These are phyloP conservation scores for Thunnus maccoyii DNA, from an alignment of 2,113 vertebrate genomes.

Conservation along the genomic window DNA sequence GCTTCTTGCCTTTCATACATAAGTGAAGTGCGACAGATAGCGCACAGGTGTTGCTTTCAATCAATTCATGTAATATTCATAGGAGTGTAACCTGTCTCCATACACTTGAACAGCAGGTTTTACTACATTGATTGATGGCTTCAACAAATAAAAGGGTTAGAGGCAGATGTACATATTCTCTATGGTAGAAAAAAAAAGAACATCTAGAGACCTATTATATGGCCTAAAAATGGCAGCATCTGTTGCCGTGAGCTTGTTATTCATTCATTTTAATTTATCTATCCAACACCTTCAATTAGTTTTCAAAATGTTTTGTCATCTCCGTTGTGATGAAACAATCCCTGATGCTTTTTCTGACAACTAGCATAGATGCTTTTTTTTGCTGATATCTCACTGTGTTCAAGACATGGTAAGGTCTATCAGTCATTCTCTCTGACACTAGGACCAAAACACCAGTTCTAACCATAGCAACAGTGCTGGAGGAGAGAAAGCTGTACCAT, in stretches of 20 bases:
- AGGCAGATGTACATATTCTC: slow-evolving; percentile 25
- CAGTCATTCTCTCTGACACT: slow-evolving; percentile 33
- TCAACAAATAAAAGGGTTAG: slow-evolving; percentile 17
- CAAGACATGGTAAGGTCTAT: slow-evolving; percentile 26
- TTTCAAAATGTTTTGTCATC: slow-evolving; percentile 19
- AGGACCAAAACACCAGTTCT: slow-evolving; percentile 24
- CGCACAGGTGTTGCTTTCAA: slow-evolving; percentile 40
- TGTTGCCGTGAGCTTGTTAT: slow-evolving; percentile 35
- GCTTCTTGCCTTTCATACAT: background rate
- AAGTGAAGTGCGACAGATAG: slow-evolving; percentile 13
- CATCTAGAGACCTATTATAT: slow-evolving; percentile 10
- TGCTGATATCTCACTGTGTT: slow-evolving; percentile 26
- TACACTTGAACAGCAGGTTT: slow-evolving; percentile 27
- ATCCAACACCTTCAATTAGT: slow-evolving; percentile 37
- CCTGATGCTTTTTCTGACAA: slow-evolving; percentile 7
- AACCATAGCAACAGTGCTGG: slow-evolving; percentile 36
- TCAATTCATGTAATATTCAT: slow-evolving; percentile 25
- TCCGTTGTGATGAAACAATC: slow-evolving; percentile 16
- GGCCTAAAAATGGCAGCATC: slow-evolving; percentile 50
- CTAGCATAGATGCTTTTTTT: slow-evolving; percentile 13
- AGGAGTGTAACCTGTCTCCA: background rate
- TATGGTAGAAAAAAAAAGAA: background rate
- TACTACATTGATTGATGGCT: slow-evolving; percentile 34
- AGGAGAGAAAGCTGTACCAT: slow-evolving; percentile 22
- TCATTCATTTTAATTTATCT: slow-evolving; percentile 65